A percentile compares a stretch with the other conserved stretches of the same genome.
Evolutionary conservation across 2,113 vertebrate species (phyloP).

Genomic region (Clarias macrocephalus): DNA sequence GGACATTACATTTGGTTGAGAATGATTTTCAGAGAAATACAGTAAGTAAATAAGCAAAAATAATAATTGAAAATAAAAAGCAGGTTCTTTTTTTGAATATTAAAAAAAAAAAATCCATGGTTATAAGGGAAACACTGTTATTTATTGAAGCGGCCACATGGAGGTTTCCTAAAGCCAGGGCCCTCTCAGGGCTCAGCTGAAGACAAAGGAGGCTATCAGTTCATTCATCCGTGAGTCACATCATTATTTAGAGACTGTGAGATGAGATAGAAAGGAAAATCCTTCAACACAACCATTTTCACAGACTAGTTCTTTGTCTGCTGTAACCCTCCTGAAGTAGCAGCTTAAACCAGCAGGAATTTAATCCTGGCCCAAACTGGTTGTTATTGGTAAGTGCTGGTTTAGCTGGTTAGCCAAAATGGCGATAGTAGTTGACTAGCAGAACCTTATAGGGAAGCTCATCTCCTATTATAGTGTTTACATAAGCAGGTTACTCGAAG

Average conservation of each 20-base stretch:
- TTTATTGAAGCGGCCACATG: constrained; percentile 19
- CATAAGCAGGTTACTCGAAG: not conserved
- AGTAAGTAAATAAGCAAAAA: not conserved
- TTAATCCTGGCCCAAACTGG: not conserved
- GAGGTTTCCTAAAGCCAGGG: constrained; percentile 30
- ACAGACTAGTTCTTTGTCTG: not conserved
- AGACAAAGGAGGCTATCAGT: constrained; percentile 43
- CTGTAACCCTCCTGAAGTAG: not conserved
- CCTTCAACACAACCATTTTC: not conserved
- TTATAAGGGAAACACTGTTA: constrained; percentile 25
- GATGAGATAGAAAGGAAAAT: constrained; percentile 3
- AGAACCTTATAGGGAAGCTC: not conserved
- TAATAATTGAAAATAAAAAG: not conserved
- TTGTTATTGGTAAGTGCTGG: not conserved
- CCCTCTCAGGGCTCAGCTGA: constrained; percentile 19
- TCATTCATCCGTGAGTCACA: constrained; percentile 42
- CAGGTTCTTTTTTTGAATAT: not conserved
- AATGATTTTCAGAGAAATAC: not conserved
- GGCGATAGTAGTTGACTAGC: not conserved
- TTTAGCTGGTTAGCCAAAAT: not conserved
- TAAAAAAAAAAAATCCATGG: not conserved
- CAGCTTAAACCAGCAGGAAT: not conserved
- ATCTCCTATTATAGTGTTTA: not conserved
- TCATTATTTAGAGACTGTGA: constrained; percentile 42
- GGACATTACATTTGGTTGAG: not conserved